Evolutionary conservation across 2,797 vertebrate genomes (phyloP), one percentile per base, ranked within the genome.

Genomic region (Carcharodon carcharias): DNA sequence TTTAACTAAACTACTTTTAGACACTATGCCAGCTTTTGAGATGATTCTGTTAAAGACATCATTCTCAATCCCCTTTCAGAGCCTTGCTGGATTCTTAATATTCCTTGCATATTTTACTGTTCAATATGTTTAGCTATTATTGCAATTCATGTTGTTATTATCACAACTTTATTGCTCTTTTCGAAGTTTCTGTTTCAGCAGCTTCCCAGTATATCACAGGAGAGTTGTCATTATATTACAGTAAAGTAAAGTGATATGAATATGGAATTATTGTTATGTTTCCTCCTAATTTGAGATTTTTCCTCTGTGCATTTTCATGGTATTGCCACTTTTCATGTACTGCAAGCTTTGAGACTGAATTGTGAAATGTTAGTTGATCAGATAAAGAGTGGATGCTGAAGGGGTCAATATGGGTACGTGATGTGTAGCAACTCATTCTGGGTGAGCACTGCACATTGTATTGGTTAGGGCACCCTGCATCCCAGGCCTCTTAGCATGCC

Each of bases 1-100:
- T 77, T 95, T 77, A 71, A 28, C 94, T 95, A 77, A 95, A 95
- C 94, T 95, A 95, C 94, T 95, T 73, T 95, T 77, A 95, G 94
- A 77, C 94, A 58, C 94, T n/a, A 7, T 77, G 67, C 94, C 71
- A 73, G 94, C 50, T n/a, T 95, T 95, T 95, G 91, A 95, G 69
- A 95, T 77, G 69, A 56, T 73, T 8, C 69, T 95, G 69, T 95
- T 95, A 73, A 77, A 77, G 94, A 77, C 54, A 77, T 95, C 50
- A 77, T 77, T 77, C 54, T 95, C 65, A 54, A 77, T 95, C 45
- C 50, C 28, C 8, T 35, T 16, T 77, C 31, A n/a, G 94, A 4
- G 69, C 54, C 14, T 31, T 95, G 67, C 69, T 35, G 28, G 45
- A 73, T 31, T 71, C 16, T 69, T 61, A 69, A 6, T n/a, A 35